These are phyloP conservation scores for Epirrhoe alternata DNA, from an alignment of 2,888 invertebrate genomes.

Conservation along the genomic window DNA sequence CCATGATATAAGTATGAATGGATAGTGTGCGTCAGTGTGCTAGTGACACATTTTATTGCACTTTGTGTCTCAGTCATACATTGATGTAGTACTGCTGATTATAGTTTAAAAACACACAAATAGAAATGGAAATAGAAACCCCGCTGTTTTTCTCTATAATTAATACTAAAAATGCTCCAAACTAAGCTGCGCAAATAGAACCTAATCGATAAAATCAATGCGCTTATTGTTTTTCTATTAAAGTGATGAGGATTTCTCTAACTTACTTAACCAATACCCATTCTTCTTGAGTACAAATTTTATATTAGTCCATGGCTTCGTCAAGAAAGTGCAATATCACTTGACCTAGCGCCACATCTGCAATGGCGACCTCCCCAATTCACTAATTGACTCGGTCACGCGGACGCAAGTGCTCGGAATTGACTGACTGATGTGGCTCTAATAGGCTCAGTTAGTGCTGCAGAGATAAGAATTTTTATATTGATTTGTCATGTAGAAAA, in stretches of 20 bases:
- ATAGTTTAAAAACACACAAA: background rate
- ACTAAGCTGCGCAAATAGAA: no score
- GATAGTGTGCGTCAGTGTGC: conserved; percentile 11
- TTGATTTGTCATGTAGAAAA: background rate
- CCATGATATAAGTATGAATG: conserved; percentile 8
- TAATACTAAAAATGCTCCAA: no score
- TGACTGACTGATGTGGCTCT: conserved; percentile 12
- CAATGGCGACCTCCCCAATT: conserved; percentile 33
- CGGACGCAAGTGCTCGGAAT: conserved; percentile 25
- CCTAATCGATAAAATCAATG: no score
- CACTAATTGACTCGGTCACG: conserved; percentile 32
- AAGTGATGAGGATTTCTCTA: background rate
- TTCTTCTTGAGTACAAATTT: background rate
- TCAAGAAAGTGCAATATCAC: conserved; percentile 29
- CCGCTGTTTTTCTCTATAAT: background rate
- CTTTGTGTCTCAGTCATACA: conserved; percentile 11
- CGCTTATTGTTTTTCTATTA: no score
- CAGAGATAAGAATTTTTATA: background rate
- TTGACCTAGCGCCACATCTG: conserved; percentile 36
- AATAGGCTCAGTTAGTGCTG: conserved; percentile 18
- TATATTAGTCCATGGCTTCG: conserved; percentile 1
- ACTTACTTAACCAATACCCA: background rate
- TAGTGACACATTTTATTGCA: conserved; percentile 16
- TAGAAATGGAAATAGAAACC: background rate
- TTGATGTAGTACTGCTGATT: background rate